Base-by-base conservation (phyloP, 2,888 invertebrate species). In the Conchocele bisecta region DNA sequence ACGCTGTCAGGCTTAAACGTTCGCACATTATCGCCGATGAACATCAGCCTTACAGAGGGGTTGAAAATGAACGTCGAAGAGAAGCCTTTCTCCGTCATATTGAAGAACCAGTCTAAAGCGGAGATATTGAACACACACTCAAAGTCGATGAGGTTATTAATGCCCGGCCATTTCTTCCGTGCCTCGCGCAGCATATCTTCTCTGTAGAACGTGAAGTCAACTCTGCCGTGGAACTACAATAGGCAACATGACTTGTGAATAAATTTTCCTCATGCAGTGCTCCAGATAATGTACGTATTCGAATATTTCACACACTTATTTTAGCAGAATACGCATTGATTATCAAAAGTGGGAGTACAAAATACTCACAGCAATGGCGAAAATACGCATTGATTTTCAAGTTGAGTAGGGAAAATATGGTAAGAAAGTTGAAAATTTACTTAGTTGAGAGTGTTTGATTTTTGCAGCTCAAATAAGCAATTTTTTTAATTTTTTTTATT, bases 1-100 rank as follows among this genome's bases (percentile, higher is more conserved):
- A 97, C 96, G 96, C 98, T 97, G 9, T 96, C 93, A 0, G 98
- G 98, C 91, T 98, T 98, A 92, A 98, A 98, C 17, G 98, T 95
- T 91, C 98, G 97, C 7, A 98, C 96, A 0, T 95, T 94, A 33
- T 96, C 97, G 0, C 98, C 98, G 2, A 98, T 93, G 91, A 98
- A 97, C 37, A 94, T 93, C 1, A 98, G 93, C 59, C 94, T 94
- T 7, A 97, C 93, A 7, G 95, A 95, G 0, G 97, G 96, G 92
- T 97, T 97, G 89, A 95, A 97, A 54, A 98, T 94, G 80, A 97
- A 93, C 0, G 97, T 95, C 68, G 95, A 94, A 15, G 97, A 95
- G 92, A 94, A 96, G 0, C 98, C 98, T 4, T 83, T 85, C 48
- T 91, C 82, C 41, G 90, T 89, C 85, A 89, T 82, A 51, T 83